Conservation (phyloP, 2,888 invertebrate species). For the Mythimna albipuncta region DNA sequence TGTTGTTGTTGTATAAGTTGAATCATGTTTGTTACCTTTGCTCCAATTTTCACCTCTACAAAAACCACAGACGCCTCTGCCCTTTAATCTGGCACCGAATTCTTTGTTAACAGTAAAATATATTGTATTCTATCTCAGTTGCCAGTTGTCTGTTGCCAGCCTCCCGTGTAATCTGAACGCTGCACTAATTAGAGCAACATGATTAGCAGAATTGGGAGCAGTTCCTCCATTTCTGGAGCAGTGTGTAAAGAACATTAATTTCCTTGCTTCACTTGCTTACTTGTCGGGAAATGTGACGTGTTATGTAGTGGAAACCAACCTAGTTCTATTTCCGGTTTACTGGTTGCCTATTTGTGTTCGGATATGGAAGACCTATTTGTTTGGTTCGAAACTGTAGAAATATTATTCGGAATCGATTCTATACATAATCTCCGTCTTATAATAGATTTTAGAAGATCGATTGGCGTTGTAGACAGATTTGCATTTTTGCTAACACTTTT, state of each 20-base stretch:
- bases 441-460: neutral
- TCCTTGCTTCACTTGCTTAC: conserved; percentile 51
- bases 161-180: conserved; percentile 41
- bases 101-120: conserved; percentile 24
- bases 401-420: neutral
- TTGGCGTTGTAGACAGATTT: neutral
- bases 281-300: conserved; percentile 59
- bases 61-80: neutral
- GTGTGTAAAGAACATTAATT: conserved; percentile 67
- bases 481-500: neutral
- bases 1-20: neutral
- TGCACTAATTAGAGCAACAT: conserved; percentile 60
- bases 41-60: neutral
- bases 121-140: conserved; percentile 35
- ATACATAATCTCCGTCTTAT: conserved; percentile 2
- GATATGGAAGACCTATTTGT: conserved; percentile 37
- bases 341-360: conserved; percentile 67
- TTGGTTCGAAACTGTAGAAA: conserved; percentile 3
- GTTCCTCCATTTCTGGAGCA: conserved; percentile 55
- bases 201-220: conserved; percentile 63
- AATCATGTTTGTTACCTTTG: neutral
- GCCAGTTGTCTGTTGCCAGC: conserved; percentile 34
- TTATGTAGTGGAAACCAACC: conserved; percentile 68
- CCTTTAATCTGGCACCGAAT: conserved; percentile 8
- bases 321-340: conserved; percentile 71